Base-by-base conservation (phyloP, 2,888 invertebrate species). In the Cryptocephalus primarius region DNA sequence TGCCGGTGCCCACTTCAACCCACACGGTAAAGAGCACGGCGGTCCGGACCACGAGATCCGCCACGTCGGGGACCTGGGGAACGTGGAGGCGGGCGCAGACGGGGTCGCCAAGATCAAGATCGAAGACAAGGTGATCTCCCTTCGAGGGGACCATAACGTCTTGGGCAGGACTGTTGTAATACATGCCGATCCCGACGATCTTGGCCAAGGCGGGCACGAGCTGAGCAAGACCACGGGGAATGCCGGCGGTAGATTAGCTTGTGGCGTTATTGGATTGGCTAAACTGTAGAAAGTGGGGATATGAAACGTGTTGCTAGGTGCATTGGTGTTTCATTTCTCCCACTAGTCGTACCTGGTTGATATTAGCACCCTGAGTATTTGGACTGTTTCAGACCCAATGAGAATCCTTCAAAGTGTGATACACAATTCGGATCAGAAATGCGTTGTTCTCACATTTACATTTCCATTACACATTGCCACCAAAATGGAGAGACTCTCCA, bases 1-100 rank as follows among this genome's bases (percentile, higher is more conserved):
- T 36, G 92, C 95, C 33, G 96, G 95, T 0, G 75, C 88, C 0
- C 96, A 96, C 72, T 96, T 89, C 73, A 96, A 96, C 72, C 95
- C 95, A 0, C 56, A 69, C 42, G 79, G 79, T 56, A 77, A 79
- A 59, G 85, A 85, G 0, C 96, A 96, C 63, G 96, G 91, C 10
- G 87, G 78, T 0, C 95, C 94, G 0, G 71, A 68, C 31, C 80
- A 86, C 49, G 61, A 62, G 1, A 72, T 76, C 4, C 83, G 95
- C 50, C 95, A 96, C 68, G 82, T 85, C 40, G 95, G 95, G 1
- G 95, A 96, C 68, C 76, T 96, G 51, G 63, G 63, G 8, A 63
- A 93, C 64, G 77, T 93, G 39, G 77, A 76, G 53, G 82, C 85
- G 13, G 74, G 73, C 14, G 66, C 59, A 4, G 73, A 77, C 55